Conservation (phyloP, 2,797 vertebrate genomes). For the Vireo griseus region DNA sequence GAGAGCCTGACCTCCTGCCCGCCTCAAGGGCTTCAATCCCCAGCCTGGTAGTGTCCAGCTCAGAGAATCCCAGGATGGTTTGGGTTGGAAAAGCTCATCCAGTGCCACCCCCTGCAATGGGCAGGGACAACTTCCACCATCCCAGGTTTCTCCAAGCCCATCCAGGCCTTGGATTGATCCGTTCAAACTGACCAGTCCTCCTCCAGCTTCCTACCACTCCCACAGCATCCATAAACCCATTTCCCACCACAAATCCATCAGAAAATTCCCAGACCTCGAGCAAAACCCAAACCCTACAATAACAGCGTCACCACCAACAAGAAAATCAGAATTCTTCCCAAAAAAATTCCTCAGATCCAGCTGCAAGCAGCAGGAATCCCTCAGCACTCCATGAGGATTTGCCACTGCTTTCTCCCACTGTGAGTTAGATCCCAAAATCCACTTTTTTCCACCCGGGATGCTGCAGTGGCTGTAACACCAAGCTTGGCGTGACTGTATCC, state of each 20-base stretch:
- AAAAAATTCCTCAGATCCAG: background rate
- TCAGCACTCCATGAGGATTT: background rate
- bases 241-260: background rate
- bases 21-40: background rate
- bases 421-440: background rate
- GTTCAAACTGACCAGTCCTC: background rate
- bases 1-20: background rate
- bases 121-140: background rate
- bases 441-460: background rate
- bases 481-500: accelerated
- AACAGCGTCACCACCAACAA: background rate
- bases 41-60: background rate
- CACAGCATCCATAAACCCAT: background rate
- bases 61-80: background rate
- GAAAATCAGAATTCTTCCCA: background rate
- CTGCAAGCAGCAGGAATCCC: background rate
- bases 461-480: background rate
- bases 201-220: background rate
- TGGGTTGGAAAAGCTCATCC: background rate
- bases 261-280: background rate
- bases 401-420: accelerated
- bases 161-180: background rate
- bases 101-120: background rate
- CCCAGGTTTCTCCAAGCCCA: background rate
- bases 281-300: background rate